These are phyloP conservation scores for Cyrtonyx montezumae DNA, from an alignment of 2,113 vertebrate genomes.

Conservation along the genomic window DNA sequence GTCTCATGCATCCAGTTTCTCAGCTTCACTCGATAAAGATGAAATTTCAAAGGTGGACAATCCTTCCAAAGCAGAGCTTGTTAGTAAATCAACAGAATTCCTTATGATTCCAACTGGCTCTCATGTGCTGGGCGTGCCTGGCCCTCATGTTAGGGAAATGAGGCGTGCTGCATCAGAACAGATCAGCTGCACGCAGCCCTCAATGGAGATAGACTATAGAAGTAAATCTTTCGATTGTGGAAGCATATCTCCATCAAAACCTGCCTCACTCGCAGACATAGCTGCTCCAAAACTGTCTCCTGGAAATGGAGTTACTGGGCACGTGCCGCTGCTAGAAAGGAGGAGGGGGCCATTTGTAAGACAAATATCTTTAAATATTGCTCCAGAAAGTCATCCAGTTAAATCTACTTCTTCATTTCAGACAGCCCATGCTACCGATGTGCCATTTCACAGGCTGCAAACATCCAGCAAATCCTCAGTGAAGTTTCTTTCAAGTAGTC, in stretches of 20 bases:
- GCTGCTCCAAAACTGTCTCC: constrained; percentile 72
- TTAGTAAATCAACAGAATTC: constrained; percentile 82
- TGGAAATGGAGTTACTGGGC: constrained; percentile 63
- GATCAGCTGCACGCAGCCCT: constrained; percentile 87
- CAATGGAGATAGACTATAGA: constrained; percentile 89
- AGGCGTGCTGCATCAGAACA: constrained; percentile 94
- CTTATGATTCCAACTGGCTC: constrained; percentile 83
- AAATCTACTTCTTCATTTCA: constrained; percentile 78
- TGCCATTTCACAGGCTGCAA: constrained; percentile 75
- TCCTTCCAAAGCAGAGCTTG: constrained; percentile 80
- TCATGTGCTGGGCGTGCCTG: constrained; percentile 87
- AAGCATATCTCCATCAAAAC: constrained; percentile 81
- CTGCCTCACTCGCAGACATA: constrained; percentile 67
- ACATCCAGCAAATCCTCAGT: constrained; percentile 49
- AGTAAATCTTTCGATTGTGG: constrained; percentile 97
- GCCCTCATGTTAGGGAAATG: constrained; percentile 83
- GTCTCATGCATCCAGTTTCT: constrained; percentile 93
- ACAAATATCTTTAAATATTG: constrained; percentile 95
- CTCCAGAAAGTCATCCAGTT: constrained; percentile 84
- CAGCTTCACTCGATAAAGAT: constrained; percentile 92
- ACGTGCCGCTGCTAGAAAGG: constrained; percentile 92
- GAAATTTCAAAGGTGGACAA: constrained; percentile 86
- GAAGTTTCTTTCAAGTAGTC: constrained; percentile 66
- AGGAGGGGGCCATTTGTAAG: constrained; percentile 92
- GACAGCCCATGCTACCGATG: constrained; percentile 65